phyloP scores from a whole-genome alignment of 64 coral and sea anemone species.

The Astreopora myriophthalma region DNA sequence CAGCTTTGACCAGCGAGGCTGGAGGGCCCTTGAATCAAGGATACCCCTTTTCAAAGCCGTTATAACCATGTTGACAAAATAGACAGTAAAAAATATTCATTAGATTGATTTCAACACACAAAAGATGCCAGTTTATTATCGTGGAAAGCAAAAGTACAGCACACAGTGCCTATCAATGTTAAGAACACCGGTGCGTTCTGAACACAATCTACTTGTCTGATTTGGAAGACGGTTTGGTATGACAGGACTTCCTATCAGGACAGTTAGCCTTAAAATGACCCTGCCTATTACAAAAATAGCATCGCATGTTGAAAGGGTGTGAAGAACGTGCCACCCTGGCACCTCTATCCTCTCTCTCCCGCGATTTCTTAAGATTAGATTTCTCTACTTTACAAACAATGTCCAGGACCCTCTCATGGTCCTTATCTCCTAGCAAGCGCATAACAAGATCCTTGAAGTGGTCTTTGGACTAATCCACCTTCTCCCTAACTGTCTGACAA shows the following conservation, averaged over 20 bases:
- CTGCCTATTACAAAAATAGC: neutral
- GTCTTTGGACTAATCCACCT: neutral
- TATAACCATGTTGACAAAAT: slow-evolving; percentile 15
- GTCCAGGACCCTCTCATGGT: slow-evolving; percentile 19
- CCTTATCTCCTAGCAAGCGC: slow-evolving; percentile 6
- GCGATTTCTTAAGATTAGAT: neutral
- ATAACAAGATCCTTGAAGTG: slow-evolving; percentile 33
- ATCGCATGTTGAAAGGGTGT: neutral
- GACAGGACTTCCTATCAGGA: neutral
- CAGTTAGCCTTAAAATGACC: neutral
- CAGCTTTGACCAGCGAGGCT: slow-evolving; percentile 23
- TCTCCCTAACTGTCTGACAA: slow-evolving; percentile 23
- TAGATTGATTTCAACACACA: neutral
- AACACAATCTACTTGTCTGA: slow-evolving; percentile 29
- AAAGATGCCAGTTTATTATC: neutral
- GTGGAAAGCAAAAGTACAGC: neutral
- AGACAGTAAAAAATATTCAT: slow-evolving; percentile 2
- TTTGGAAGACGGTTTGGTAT: neutral
- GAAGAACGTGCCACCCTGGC: neutral
- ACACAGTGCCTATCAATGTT: neutral
- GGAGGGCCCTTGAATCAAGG: slow-evolving; percentile 12
- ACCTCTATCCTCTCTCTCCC: neutral
- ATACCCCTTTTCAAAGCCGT: slow-evolving; percentile 17
- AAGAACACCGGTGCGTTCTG: slow-evolving; percentile 8
- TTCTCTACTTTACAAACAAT: neutral